A percentile compares a stretch with the other conserved stretches of the same genome.
Conservation (phyloP, 2,888 invertebrate genomes). For the Dioctria rufipes region DNA sequence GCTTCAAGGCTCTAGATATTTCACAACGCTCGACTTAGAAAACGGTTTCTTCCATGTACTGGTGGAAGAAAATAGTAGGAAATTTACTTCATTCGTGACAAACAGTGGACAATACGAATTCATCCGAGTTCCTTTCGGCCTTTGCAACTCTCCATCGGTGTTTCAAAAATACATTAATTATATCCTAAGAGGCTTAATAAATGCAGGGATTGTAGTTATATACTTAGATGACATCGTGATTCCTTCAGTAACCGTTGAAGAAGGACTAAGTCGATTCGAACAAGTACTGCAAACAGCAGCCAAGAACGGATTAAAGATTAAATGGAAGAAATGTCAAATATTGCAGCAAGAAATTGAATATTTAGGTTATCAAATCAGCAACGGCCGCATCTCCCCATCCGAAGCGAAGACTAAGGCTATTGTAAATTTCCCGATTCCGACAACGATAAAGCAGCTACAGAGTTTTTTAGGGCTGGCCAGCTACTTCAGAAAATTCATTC, state of each 20-base stretch:
- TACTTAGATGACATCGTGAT: slow-evolving; percentile 63
- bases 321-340: slow-evolving; percentile 54
- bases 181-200: slow-evolving; percentile 53
- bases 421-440: slow-evolving; percentile 28
- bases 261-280: slow-evolving; percentile 52
- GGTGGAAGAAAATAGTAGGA: no score
- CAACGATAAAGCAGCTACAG: slow-evolving; percentile 49
- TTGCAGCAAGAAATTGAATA: slow-evolving; percentile 20
- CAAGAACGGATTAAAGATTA: slow-evolving; percentile 55
- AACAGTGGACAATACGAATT: slow-evolving; percentile 62
- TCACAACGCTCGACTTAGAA: slow-evolving; percentile 62
- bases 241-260: slow-evolving; percentile 52
- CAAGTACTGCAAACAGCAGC: slow-evolving; percentile 53
- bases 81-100: slow-evolving; percentile 64
- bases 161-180: slow-evolving; percentile 61
- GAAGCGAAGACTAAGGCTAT: slow-evolving; percentile 1
- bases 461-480: slow-evolving; percentile 52
- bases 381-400: background rate
- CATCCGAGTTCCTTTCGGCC: slow-evolving; percentile 65
- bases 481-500: slow-evolving; percentile 52
- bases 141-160: slow-evolving; percentile 62
- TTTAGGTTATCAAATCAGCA: slow-evolving; percentile 14
- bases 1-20: slow-evolving; percentile 61
- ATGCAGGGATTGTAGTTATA: slow-evolving; percentile 55
- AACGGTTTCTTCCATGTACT: no score